A percentile compares a stretch with the other conserved stretches of the same genome.
phyloP scores from a whole-genome alignment of 2,888 invertebrate species.

The Drosophila greeni region DNA sequence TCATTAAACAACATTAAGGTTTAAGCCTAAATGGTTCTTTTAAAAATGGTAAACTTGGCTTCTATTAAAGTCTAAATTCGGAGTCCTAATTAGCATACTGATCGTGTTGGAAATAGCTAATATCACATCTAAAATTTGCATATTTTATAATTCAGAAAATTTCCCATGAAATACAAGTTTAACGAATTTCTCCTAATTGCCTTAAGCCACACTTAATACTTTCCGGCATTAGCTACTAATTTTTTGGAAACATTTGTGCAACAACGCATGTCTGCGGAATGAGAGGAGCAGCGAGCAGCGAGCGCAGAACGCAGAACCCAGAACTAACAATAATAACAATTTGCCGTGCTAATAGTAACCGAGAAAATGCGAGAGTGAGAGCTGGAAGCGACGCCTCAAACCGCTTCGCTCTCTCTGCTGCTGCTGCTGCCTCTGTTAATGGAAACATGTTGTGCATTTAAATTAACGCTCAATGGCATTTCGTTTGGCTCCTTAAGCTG shows the following conservation, averaged over 20 bases:
- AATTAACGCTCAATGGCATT: conserved; percentile 66
- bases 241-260: not conserved
- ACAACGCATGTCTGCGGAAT: conserved; percentile 34
- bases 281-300: conserved; percentile 22
- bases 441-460: conserved; percentile 63
- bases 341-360: conserved; percentile 42
- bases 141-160: not conserved
- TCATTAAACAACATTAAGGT: not conserved
- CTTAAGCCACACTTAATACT: not conserved
- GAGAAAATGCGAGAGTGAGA: conserved; percentile 22
- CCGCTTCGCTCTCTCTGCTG: conserved; percentile 28
- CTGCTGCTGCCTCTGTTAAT: conserved; percentile 47
- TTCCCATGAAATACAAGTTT: not conserved
- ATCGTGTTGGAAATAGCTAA: not conserved
- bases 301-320: conserved; percentile 15
- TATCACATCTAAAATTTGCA: not conserved
- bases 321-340: conserved; percentile 53
- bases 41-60: not conserved
- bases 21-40: too few species aligned
- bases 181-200: not conserved
- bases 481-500: conserved; percentile 48
- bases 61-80: not conserved
- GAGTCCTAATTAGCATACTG: not conserved
- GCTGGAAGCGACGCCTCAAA: conserved; percentile 4
- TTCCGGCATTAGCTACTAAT: not conserved